phyloP scores from a whole-genome alignment of 2,797 vertebrate species.

The Staurois parvus region DNA sequence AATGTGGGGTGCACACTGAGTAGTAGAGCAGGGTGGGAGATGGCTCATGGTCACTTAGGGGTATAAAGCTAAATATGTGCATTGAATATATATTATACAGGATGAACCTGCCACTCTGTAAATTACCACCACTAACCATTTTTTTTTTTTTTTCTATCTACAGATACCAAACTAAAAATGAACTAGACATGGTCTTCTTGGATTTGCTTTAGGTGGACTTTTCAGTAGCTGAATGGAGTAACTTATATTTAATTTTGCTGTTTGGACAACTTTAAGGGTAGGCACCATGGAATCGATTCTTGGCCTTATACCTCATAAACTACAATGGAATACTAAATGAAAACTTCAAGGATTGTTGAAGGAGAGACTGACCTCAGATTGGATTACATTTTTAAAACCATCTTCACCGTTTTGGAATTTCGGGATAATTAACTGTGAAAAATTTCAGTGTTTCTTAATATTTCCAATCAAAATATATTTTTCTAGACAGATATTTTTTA shows the following conservation, averaged over 20 bases:
- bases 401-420: neutral
- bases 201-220: slow-evolving; percentile 7
- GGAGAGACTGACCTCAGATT: neutral
- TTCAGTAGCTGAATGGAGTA: neutral
- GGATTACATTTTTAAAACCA: neutral
- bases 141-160: neutral
- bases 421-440: too few species aligned
- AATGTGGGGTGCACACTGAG: too few species aligned
- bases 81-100: too few species aligned
- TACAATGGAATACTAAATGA: neutral
- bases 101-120: too few species aligned
- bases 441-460: neutral
- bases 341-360: neutral
- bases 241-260: too few species aligned
- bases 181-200: slow-evolving; percentile 8
- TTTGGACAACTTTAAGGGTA: neutral
- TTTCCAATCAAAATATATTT: neutral
- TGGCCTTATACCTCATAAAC: neutral
- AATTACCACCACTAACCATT: neutral
- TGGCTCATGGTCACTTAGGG: too few species aligned
- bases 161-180: slow-evolving; percentile 45
- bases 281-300: neutral
- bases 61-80: too few species aligned
- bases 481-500: neutral
- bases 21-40: too few species aligned